Evolutionary conservation across 2,113 vertebrate species (phyloP), one percentile per base, ranked within the genome.

Genomic region (Pollachius pollachius): DNA sequence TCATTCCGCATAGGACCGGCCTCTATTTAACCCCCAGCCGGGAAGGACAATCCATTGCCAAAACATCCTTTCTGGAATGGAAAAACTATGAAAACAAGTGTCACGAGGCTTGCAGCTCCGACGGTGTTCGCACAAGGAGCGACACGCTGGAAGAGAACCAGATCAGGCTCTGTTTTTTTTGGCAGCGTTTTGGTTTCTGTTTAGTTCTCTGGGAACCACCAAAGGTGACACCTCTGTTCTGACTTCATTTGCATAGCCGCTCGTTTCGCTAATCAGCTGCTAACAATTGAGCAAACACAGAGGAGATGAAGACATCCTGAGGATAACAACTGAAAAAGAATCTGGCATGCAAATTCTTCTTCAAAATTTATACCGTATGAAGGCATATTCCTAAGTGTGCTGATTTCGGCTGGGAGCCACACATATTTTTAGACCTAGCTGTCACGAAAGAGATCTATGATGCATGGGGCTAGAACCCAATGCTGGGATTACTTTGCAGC

Each of bases 261-360:
- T 81, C 82, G 85, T 84, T 85, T 83, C 74, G 70, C 77, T 82
- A 78, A 85, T 89, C 64, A 79, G 68, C 73, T 78, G 69, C 15
- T 52, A 71, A 81, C 61, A 81, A 76, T 79, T 69, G 41, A 65
- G 67, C 48, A 37, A 77, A 59, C 37, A 48, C 52, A 64, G 59
- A 73, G 62, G 61, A 85, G 79, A 78, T 69, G 15, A 62, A 57
- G 73, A 68, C 66, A 61, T 67, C 73, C 61, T 41, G 63, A 68
- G 78, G 19, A 73, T 27, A 21, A 13, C 52, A 30, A 69, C 62
- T 73, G 48, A 63, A 77, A 79, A 48, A 81, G 74, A 64, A 59
- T 74, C 48, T 69, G 73, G 48, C 27, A 70, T 71, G 75, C 65
- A 81, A 81, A 9, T 48, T 48, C 11, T 48, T 48, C 8, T 48